Evolutionary conservation across 2,888 invertebrate genomes (phyloP), one percentile per base, ranked within the genome.

Genomic region (Rhogogaster chlorosoma): DNA sequence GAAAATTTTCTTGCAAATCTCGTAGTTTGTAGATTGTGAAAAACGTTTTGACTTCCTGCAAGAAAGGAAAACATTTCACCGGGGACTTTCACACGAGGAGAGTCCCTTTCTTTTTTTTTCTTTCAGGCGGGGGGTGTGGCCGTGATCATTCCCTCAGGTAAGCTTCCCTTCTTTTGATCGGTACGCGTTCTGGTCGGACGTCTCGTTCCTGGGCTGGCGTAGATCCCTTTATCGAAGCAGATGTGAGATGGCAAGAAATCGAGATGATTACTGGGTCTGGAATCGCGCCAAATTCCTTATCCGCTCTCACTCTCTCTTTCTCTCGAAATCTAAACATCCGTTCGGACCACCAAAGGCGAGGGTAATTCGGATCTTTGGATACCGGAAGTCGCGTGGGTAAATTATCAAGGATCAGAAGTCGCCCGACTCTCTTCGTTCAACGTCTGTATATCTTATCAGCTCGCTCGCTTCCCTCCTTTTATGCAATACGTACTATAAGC

Each of bases 101-200:
- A n/a, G 38, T 36, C 71, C 71, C 32, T 71, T 32, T 15, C 18
- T n/a, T 38, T 36, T 53, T 53, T n/a, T 22, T 53, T 18, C 1
- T 26, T 45, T 3, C 15, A 49, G 45, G 61, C 42, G 26, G 82
- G 67, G 45, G 82, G 82, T 67, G 82, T 83, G 67, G 82, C 45
- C 61, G 45, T 45, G 82, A 78, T 49, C 15, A 80, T 80, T 67
- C 26, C 82, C 45, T 67, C 78, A 78, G 78, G 78, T 78, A 77
- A 83, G 82, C 82, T 67, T 83, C 64, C 82, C 82, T 67, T 83
- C 82, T 45, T 83, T 83, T 83, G 82, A 83, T 83, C 82, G 67
- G 42, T 61, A 83, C 82, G 64, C 82, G 82, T 83, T 83, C 36
- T 78, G 22, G 22, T 53, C 53, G 29, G 38, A 42, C 38, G 57